Percentiles rank a stretch among this genome's conserved stretches.
These are phyloP conservation scores for Melopsittacus undulatus DNA, from an alignment of 2,797 vertebrate genomes.

Conservation along the genomic window DNA sequence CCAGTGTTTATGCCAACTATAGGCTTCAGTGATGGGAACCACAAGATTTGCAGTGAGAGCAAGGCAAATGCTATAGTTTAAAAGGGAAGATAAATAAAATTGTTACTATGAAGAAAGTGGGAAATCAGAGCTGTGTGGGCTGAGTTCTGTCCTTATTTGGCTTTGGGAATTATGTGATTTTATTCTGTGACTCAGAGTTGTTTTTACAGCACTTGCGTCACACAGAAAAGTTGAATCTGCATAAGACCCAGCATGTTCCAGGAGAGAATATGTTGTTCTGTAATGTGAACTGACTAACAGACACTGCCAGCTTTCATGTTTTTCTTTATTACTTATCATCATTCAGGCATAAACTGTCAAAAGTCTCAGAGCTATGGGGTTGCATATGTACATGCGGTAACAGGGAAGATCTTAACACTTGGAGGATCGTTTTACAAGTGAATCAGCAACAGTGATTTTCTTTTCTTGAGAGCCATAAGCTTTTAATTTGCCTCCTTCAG, in stretches of 20 bases:
- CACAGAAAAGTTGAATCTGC: constrained; percentile 47
- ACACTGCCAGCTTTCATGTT: neutral
- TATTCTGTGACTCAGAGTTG: constrained; percentile 63
- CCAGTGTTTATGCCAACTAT: neutral
- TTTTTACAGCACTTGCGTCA: constrained; percentile 65
- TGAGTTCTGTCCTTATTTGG: constrained; percentile 57
- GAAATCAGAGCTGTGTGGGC: constrained; percentile 20
- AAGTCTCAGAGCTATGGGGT: neutral
- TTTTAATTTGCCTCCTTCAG: neutral
- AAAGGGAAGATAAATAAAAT: neutral
- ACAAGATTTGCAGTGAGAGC: neutral
- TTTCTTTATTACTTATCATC: neutral
- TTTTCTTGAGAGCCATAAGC: neutral
- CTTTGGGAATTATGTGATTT: constrained; percentile 51
- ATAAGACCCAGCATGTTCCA: constrained; percentile 30
- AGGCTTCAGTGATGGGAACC: neutral
- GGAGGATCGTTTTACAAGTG: neutral
- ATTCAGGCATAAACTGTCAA: neutral
- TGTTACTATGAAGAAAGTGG: constrained; percentile 5
- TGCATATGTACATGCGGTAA: neutral
- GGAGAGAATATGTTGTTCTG: constrained; percentile 48
- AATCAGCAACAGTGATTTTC: neutral
- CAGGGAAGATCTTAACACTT: neutral
- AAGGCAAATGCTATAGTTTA: neutral
- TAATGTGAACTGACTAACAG: constrained; percentile 27